Evolutionary conservation across 2,888 invertebrate species (phyloP).

Genomic region (Aquatica leii): DNA sequence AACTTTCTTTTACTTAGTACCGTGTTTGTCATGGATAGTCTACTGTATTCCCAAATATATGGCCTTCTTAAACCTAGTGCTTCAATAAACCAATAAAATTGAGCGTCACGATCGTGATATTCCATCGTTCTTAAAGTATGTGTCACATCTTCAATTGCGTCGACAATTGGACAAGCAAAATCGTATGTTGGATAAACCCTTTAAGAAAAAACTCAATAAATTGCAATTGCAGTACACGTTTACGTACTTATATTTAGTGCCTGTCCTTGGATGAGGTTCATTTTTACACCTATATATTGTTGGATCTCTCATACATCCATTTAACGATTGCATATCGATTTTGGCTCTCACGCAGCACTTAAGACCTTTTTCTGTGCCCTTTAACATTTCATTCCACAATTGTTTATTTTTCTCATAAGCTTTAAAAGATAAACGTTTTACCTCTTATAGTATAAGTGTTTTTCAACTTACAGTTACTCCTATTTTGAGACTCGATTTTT

Average conservation of each 20-base stretch:
- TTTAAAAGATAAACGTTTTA: conserved; percentile 60
- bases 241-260: conserved; percentile 88
- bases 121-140: conserved; percentile 98
- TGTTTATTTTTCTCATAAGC: conserved; percentile 84
- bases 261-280: conserved; percentile 93
- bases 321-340: conserved; percentile 95
- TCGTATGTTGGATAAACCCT: conserved; percentile 99
- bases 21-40: conserved; percentile 97
- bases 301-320: conserved; percentile 97
- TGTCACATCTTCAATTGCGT: conserved; percentile 96
- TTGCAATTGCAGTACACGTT: conserved; percentile 2
- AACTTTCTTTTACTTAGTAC: conserved; percentile 97
- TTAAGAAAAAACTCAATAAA: conserved; percentile 44
- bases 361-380: conserved; percentile 79
- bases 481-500: conserved; percentile 82
- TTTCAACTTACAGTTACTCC: conserved; percentile 78
- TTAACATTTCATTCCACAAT: conserved; percentile 96
- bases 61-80: conserved; percentile 87
- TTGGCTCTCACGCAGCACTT: conserved; percentile 95
- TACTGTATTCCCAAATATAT: conserved; percentile 95
- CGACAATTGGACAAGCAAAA: conserved; percentile 99
- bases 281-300: conserved; percentile 98
- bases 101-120: conserved; percentile 97
- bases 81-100: conserved; percentile 97
- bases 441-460: no score